Conservation (phyloP, 2,113 vertebrate genomes). For the Cyanistes caeruleus region DNA sequence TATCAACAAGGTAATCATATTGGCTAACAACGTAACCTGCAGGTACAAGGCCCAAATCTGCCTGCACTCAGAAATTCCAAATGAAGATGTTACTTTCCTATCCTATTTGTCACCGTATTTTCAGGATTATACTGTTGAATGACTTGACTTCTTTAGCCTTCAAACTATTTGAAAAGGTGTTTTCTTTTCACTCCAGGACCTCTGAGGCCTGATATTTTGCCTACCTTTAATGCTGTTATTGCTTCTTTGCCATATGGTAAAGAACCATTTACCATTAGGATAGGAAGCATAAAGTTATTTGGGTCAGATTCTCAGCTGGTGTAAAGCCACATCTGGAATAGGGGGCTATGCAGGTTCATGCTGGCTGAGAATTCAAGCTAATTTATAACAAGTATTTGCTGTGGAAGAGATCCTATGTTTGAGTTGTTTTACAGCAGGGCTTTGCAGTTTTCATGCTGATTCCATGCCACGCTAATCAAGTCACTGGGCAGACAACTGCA, state of each 20-base stretch:
- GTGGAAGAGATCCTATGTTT: background rate
- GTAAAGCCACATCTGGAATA: background rate
- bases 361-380: background rate
- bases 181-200: background rate
- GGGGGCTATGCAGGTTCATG: background rate
- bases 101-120: background rate
- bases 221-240: background rate
- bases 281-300: background rate
- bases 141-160: background rate
- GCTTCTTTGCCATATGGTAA: background rate
- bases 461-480: slow-evolving; percentile 49
- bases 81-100: background rate
- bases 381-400: background rate
- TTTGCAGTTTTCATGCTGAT: slow-evolving; percentile 46
- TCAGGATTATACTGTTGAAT: background rate
- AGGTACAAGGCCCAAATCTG: background rate
- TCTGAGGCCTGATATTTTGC: background rate
- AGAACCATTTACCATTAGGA: background rate
- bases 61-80: background rate
- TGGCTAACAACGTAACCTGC: background rate
- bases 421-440: slow-evolving; percentile 28
- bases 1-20: background rate
- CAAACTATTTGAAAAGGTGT: background rate
- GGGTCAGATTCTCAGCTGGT: background rate
- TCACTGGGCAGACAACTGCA: slow-evolving; percentile 33